phyloP scores from a whole-genome alignment of 1,140 invertebrate genomes.

The Gryon sp. region DNA sequence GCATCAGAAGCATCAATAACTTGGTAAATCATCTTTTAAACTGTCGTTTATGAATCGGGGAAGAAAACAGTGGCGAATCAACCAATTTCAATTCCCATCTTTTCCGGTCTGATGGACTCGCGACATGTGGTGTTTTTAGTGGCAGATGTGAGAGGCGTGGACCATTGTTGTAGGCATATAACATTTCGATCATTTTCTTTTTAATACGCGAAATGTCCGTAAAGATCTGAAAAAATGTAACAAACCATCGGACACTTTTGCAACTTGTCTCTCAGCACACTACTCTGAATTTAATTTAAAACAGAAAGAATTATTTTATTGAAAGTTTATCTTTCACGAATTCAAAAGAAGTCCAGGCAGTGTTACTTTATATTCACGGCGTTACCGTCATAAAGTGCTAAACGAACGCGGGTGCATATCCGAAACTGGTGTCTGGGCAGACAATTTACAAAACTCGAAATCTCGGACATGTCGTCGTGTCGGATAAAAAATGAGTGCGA shows the following conservation, averaged over 20 bases:
- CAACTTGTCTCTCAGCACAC: neutral
- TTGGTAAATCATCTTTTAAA: constrained; percentile 39
- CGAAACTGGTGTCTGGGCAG: constrained; percentile 14
- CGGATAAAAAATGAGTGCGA: constrained; percentile 10
- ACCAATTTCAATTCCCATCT: neutral
- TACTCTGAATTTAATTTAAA: neutral
- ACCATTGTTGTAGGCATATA: neutral
- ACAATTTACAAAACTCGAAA: constrained; percentile 21
- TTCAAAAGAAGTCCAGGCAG: neutral
- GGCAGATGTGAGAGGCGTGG: constrained; percentile 3
- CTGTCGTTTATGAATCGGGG: neutral
- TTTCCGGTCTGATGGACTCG: neutral
- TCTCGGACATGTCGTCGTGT: neutral
- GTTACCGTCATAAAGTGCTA: constrained; percentile 32
- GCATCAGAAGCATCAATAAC: no score
- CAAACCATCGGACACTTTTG: neutral
- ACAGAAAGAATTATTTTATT: constrained; percentile 1
- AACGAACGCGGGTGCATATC: constrained; percentile 31
- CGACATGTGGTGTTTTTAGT: neutral
- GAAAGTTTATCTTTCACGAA: neutral
- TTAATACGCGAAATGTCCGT: neutral
- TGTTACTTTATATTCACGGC: constrained; percentile 21
- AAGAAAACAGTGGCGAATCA: neutral
- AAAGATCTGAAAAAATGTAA: neutral
- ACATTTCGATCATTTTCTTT: neutral